Conservation (phyloP, 2,113 vertebrate species). For the Dipodomys ordii region DNA sequence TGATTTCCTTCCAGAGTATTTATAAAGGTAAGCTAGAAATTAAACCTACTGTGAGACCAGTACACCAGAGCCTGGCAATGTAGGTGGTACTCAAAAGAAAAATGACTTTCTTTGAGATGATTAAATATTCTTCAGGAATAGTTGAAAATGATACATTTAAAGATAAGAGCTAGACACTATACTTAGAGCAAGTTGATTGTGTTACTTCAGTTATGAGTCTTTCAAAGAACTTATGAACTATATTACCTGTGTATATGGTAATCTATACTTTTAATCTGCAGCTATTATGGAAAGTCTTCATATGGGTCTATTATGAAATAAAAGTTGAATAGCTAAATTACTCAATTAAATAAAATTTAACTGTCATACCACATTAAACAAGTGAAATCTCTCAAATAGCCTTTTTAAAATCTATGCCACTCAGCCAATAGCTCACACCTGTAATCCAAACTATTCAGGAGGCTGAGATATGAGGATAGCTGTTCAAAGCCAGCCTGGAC, state of each 20-base stretch:
- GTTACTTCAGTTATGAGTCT: neutral
- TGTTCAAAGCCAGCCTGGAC: no score
- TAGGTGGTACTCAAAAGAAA: neutral
- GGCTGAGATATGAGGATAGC: no score
- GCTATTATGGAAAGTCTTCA: neutral
- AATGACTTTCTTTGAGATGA: neutral
- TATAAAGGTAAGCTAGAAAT: neutral
- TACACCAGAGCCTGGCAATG: neutral
- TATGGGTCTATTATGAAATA: neutral
- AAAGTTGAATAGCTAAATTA: neutral
- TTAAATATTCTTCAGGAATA: neutral
- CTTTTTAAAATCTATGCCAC: neutral
- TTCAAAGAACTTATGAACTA: neutral
- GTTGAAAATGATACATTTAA: neutral
- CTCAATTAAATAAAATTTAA: neutral
- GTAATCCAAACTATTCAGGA: no score
- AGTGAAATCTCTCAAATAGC: slow-evolving; percentile 10
- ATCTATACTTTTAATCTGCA: neutral
- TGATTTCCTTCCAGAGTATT: neutral
- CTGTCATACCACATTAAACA: neutral
- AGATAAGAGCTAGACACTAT: neutral
- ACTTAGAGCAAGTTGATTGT: neutral
- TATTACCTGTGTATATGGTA: neutral
- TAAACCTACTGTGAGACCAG: neutral
- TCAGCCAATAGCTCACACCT: no score